Evolutionary conservation across 2,888 invertebrate species (phyloP), one percentile per base, ranked within the genome.

Genomic region (Stomorhina lunata): DNA sequence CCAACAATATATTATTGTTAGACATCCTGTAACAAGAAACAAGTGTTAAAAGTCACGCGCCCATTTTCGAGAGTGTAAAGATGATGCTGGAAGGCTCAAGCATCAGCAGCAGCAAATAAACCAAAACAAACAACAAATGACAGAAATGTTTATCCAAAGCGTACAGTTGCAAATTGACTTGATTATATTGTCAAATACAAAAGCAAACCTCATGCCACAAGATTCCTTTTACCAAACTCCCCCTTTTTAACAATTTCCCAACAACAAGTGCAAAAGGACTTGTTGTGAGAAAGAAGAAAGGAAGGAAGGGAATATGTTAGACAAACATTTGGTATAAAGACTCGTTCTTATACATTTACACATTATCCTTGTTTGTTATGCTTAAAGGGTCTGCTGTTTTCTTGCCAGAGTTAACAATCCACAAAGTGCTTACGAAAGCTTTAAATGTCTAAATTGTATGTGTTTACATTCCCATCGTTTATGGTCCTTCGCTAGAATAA

Each of bases 291-390:
- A 48, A 17, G 22, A 17, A 25, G 12, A 15, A n/a, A 12, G 17
- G 76, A 32, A 27, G 43, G 17, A 20, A 55, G 15, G 12, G 25
- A 27, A 29, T 25, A 72, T 27, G 50, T 17, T 61, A 61, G 50
- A 25, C 40, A 50, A 61, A 37, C 63, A 57, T 48, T 73, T 45
- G 48, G 20, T 75, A n/a, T n/a, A n/a, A n/a, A n/a, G n/a, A n/a
- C n/a, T 61, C 75, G 63, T 73, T 61, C 79, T n/a, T n/a, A 73
- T 73, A 66, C 73, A 75, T 81, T 79, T 87, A 87, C 50, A 88
- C 87, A 89, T 84, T 88, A 90, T 89, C 87, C 90, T 86, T 90
- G 88, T 90, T 89, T 90, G 89, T 89, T 89, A 89, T 90, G 90
- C 90, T 89, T 88, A 89, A 69, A 88, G 87, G 88, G 86, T 87